Evolutionary conservation across 2,797 vertebrate species (phyloP).

Genomic region (Cynopterus sphinx): DNA sequence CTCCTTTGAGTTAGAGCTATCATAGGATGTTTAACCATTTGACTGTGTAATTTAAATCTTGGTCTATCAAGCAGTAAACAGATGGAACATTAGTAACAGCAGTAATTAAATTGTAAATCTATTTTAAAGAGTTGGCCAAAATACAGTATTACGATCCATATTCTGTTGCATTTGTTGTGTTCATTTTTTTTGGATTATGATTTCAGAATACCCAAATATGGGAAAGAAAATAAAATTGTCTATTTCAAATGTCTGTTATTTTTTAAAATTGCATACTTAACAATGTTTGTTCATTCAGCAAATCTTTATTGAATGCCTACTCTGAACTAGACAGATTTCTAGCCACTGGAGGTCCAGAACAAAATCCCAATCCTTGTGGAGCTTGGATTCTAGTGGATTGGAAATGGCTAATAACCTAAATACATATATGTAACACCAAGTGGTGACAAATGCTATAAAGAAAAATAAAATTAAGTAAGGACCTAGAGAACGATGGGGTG

Average conservation of each 20-base stretch:
- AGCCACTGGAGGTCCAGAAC: background rate
- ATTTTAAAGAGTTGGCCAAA: conserved; percentile 39
- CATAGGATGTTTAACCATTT: conserved; percentile 53
- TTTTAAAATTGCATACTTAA: background rate
- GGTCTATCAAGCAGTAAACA: conserved; percentile 51
- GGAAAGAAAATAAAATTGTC: background rate
- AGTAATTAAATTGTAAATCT: conserved; percentile 71
- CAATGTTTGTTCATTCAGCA: background rate
- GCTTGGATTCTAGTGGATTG: background rate
- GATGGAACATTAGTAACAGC: conserved; percentile 66
- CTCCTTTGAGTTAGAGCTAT: conserved; percentile 31
- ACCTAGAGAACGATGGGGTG: background rate
- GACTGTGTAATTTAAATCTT: conserved; percentile 46
- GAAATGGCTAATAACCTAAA: background rate
- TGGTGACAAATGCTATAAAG: background rate
- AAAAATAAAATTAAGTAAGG: background rate
- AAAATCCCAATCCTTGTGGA: background rate
- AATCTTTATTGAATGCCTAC: background rate
- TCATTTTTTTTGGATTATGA: conserved; percentile 58
- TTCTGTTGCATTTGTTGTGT: conserved; percentile 12
- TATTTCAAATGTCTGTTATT: conserved; percentile 41
- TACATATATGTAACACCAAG: background rate
- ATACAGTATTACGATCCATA: background rate
- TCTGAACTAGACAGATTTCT: background rate
- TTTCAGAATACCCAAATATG: conserved; percentile 47